Evolutionary conservation across 2,888 invertebrate species (phyloP), one percentile per base, ranked within the genome.

Genomic region (Limnephilus marmoratus): DNA sequence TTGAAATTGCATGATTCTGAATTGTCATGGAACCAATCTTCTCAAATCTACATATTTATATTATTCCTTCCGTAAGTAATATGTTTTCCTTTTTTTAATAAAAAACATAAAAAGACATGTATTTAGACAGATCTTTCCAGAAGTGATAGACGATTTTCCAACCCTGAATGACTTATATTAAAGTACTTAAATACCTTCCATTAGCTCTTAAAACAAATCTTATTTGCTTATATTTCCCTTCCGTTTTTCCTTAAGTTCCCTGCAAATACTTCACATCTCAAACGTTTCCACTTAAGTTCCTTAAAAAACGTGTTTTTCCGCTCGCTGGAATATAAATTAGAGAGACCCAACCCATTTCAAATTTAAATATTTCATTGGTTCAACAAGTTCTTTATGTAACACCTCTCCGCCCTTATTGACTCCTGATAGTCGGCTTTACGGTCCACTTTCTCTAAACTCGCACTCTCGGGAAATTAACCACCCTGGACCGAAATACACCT

Each of bases 301-400:
- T 82, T 82, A 85, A 87, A 91, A 91, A 91, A 87, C 68, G 86
- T 29, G 12, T 86, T 86, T 68, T 86, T 29, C 53, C 86, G 13
- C 49, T 12, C 18, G 83, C 34, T 37, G 83, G 37, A 49, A 86
- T 49, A 86, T 86, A 86, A 86, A 86, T 86, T 86, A 86, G 49
- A 15, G 45, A n/a, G 49, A 86, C 86, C 86, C 86, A n/a, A 11
- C 29, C 45, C 45, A 45, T 91, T 89, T 83, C 85, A 86, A 91
- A 92, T 92, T 92, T 91, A 91, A 92, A 92, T 92, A 92, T 92
- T 92, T 92, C 91, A 92, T 90, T 87, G 90, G 82, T 90, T 90
- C 90, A 88, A 87, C 92, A 82, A 53, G 90, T 87, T 82, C 81
- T 53, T 29, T 53, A 18, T 34, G 37, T 37, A 87, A 45, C 41